Evolutionary conservation across 2,888 invertebrate genomes (phyloP), one percentile per base, ranked within the genome.

Genomic region (Drosophila phalerata): DNA sequence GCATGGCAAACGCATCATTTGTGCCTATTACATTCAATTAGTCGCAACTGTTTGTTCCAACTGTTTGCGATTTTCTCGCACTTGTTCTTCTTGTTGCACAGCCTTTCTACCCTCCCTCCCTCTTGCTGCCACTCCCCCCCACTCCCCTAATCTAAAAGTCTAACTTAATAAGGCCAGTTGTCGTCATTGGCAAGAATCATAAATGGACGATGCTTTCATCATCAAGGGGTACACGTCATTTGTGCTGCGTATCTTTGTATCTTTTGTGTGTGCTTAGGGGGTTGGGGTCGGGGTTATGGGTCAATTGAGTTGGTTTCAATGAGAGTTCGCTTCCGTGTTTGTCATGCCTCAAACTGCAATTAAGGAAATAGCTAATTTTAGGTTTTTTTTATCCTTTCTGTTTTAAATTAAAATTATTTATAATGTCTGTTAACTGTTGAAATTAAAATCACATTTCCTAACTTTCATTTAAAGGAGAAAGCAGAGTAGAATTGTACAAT

Each of bases 1-100:
- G 19, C 17, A 8, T 32, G 17, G 45, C 66, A 71, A 62, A 70
- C 71, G 69, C 74, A 76, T 79, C 84, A 85, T 83, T 85, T 85
- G 81, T 81, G 85, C 79, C 86, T 79, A 85, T 88, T 84, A 80
- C 84, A 88, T 84, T 85, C 85, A 85, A 85, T 85, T 85, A 88
- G 88, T 72, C 52, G 72, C 78, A 79, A 79, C 71, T 82, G 77
- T 64, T 73, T 76, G 69, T 73, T 57, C 72, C 74, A 61, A 69
- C 71, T 70, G 30, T 61, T 66, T 72, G 64, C 71, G 56, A 76
- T 69, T 73, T 72, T 74, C 70, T 85, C 77, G 82, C 85, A 84
- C 79, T 78, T 66, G 57, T 55, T 62, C 28, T 60, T 57, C 56
- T 60, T 63, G 58, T 51, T 51, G 13, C 43, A 22, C 43, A 42